Evolutionary conservation across 2,797 vertebrate genomes (phyloP), one percentile per base, ranked within the genome.

Genomic region (Hybognathus amarus): DNA sequence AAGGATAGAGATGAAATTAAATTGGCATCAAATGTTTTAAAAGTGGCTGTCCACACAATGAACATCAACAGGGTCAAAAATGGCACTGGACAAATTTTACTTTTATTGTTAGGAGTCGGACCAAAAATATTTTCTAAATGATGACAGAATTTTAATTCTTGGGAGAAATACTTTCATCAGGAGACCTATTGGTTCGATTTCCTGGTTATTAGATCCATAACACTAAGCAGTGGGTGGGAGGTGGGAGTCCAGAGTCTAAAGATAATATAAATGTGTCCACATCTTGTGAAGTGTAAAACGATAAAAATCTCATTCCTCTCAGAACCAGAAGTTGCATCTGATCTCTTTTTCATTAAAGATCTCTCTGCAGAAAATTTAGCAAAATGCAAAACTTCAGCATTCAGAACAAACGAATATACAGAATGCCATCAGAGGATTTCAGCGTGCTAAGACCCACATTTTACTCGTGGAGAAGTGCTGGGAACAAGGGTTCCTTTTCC

Each of bases 221-320:
- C 22, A 74, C 45, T 15, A 24, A 38, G 42, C 56, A 67, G 22
- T 56, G 30, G n/a, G 24, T 42, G 33, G n/a, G 68, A 9, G 68
- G 13, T 76, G 13, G 42, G 50, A 82, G 84, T 82, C 67, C 67
- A 83, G 5, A 68, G 75, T 85, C 36, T 73, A 79, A 68, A 56
- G 68, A 85, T 82, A 79, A 52, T 52, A 50, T 2, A 63, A 56
- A 52, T n/a, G 12, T 56, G n/a, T 45, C 47, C 4, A 52, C 38
- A 74, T 40, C 10, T 8, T 64, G 7, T 20, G 7, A 12, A 56
- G n/a, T 36, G n/a, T 56, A 59, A 69, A 24, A 18, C 50, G 7
- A 68, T 59, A 56, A 77, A 69, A 83, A 45, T 42, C 33, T 75
- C 70, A 66, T 17, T 30, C 33, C 6, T 54, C 18, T 77, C 63